Base-by-base conservation (phyloP, 1,140 invertebrate genomes). In the Bombyx mori region DNA sequence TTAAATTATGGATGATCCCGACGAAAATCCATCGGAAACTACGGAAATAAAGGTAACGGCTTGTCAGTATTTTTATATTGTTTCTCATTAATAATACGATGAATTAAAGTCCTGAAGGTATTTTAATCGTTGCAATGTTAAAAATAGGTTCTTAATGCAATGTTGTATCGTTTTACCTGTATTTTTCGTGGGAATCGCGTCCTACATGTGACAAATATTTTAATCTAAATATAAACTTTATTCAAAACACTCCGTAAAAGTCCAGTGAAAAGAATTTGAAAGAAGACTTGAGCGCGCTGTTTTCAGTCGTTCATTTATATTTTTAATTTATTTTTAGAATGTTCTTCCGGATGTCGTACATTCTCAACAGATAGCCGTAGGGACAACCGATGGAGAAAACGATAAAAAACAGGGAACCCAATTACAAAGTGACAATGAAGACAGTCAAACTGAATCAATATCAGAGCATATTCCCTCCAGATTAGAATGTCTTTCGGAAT, bases 321-420 rank as follows among this genome's bases (percentile, higher is more conserved):
- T 73, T 61, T 72, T 78, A 76, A 76, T 82, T 79, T 86, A 86
- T 86, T 86, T 86, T 86, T 86, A 86, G 83, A 82, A 82, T 69
- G 71, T 80, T 75, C 83, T 86, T 82, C 83, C 83, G 82, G 83
- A 86, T 76, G 82, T 86, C 69, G 83, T 86, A 65, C 77, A 86
- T 83, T 82, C 78, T 63, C 79, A 86, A 78, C 83, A 85, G 73
- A 78, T 83, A 62, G 62, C 71, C 63, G 49, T 72, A 65, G 78
- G 61, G 58, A 62, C 58, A 50, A 67, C 65, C 54, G 67, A 57
- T 53, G 54, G 50, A 59, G 58, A 69, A 65, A 55, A 65, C 69
- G 54, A 65, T 68, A 58, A 66, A 70, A 64, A 68, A 67, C 12
- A 67, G 59, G 43, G 65, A 68, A 52, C 63, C 51, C 52, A 62